These are phyloP conservation scores for Rotaria sp. DNA, from an alignment of 2,888 invertebrate species.

Conservation along the genomic window DNA sequence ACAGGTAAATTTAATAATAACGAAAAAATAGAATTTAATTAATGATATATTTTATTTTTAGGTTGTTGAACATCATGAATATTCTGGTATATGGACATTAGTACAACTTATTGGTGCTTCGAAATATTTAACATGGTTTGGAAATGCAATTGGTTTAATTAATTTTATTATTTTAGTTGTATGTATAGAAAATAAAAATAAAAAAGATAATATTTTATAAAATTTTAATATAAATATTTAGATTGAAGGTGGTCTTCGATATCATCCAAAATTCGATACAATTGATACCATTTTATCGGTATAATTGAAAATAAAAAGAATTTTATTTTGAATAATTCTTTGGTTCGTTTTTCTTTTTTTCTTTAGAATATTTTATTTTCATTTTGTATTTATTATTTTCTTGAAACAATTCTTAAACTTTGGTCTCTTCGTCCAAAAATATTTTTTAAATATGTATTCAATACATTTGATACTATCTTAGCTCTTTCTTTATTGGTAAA, in stretches of 20 bases:
- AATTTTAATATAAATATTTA: neutral
- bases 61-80: neutral
- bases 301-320: neutral
- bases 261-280: neutral
- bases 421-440: slow-evolving; percentile 11
- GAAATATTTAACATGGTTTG: slow-evolving; percentile 27
- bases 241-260: slow-evolving; percentile 22
- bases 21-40: no score
- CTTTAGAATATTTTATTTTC: slow-evolving; percentile 15
- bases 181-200: neutral
- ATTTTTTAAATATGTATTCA: neutral
- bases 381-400: slow-evolving; percentile 19
- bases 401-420: slow-evolving; percentile 14
- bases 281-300: slow-evolving; percentile 8
- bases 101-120: slow-evolving; percentile 9
- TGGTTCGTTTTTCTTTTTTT: neutral
- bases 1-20: neutral
- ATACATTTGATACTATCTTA: neutral
- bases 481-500: neutral
- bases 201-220: neutral
- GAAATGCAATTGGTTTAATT: slow-evolving; percentile 8
- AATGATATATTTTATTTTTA: neutral
- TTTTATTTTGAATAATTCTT: no score
- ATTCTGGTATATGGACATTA: slow-evolving; percentile 6
- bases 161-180: slow-evolving; percentile 8